Evolutionary conservation across 1,140 invertebrate genomes (phyloP).

Genomic region (Cyclargus thomasi): DNA sequence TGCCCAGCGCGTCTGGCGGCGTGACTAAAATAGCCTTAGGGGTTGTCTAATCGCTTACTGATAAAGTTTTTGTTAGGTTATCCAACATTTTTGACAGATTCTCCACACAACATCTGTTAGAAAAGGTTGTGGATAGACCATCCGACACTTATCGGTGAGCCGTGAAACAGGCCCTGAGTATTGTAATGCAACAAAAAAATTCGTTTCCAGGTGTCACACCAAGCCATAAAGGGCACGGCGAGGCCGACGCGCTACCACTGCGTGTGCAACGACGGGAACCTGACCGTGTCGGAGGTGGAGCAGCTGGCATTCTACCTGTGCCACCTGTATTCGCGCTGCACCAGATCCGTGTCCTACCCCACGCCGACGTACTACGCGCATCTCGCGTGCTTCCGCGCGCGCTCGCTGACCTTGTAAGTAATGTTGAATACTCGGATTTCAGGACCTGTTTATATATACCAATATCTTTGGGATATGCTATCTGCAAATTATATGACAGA

Average conservation of each 20-base stretch:
- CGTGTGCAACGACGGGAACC: conserved; percentile 86
- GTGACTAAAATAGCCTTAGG: too few relatives aligned
- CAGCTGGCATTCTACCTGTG: conserved; percentile 90
- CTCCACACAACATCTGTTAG: too few relatives aligned
- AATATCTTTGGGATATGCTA: too few relatives aligned
- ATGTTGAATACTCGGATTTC: background rate
- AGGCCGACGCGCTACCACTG: conserved; percentile 92
- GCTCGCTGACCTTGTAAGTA: conserved; percentile 77
- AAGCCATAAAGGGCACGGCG: conserved; percentile 86
- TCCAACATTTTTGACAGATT: too few relatives aligned
- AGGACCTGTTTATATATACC: too few relatives aligned
- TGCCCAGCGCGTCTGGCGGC: too few relatives aligned
- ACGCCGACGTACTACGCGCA: conserved; percentile 96
- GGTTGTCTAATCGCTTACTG: too few relatives aligned
- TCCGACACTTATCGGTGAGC: background rate
- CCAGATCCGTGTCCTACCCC: conserved; percentile 91
- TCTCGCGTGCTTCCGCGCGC: conserved; percentile 88
- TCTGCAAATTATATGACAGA: too few relatives aligned
- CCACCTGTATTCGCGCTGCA: conserved; percentile 91
- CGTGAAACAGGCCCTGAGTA: too few relatives aligned
- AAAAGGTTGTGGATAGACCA: background rate
- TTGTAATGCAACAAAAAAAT: too few relatives aligned
- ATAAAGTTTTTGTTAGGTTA: too few relatives aligned
- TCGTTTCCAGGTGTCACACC: conserved; percentile 77
- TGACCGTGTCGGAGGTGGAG: conserved; percentile 87